Base-by-base conservation (phyloP, 1,140 invertebrate genomes). In the Formica selysi region DNA sequence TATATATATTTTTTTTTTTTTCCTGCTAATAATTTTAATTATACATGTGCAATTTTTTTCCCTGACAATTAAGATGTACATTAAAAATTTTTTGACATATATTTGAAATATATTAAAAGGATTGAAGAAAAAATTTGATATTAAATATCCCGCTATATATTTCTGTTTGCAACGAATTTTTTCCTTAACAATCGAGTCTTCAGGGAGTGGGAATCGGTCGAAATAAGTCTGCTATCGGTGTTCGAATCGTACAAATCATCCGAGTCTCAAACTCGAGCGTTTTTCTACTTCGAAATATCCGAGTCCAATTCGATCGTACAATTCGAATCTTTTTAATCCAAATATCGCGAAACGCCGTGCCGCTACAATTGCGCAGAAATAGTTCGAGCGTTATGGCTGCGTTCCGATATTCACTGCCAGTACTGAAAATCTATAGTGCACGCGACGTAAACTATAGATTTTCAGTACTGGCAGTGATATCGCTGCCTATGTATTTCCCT, bases 281-380 rank as follows among this genome's bases (percentile, higher is more conserved):
- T 70, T 10, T 44, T 8, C 3, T 6, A 57, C 54, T 57, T 3
- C 7, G 51, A 54, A 54, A 48, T 48, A 0, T 7, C 13, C 3
- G 13, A 48, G 16, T 51, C 16, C n/a, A 26, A 16, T 32, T 29
- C 26, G 3, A 6, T 32, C 68, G 26, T 16, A 10, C 3, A 11
- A 51, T 54, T 36, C 0, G 10, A 11, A 59, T 16, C 6, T 29
- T 41, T 26, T 10, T 11, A 11, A n/a, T 64, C 5, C 29, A 38
- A 74, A 62, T 8, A n/a, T 26, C 22, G 41, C 26, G n/a, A 32
- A n/a, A 13, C 29, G 13, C 19, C 54, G 29, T 41, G 16, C 0
- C 22, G 73, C 41, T 26, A 29, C 32, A 16, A 2, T 19, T 36
- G 54, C 5, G 38, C 41, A 76, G 86, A 90, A 87, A 85, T 81